Base-by-base conservation (phyloP, 2,113 vertebrate genomes). In the Monopterus albus region DNA sequence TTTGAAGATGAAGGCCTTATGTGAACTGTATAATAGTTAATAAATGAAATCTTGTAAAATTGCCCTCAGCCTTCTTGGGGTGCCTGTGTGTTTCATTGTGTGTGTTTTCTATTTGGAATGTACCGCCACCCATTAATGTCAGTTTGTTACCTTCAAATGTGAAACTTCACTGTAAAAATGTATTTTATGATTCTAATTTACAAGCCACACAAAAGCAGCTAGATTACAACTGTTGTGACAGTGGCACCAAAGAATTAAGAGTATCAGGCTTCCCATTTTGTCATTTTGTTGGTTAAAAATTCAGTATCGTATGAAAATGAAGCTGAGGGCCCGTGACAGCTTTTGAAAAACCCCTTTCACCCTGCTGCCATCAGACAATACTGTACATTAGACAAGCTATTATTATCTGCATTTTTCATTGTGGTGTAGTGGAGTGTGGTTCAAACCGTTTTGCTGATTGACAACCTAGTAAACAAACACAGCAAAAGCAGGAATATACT, bases 11-110 rank as follows among this genome's bases (percentile, higher is more conserved):
- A 95, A 94, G 94, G 95, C 95, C 95, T 95, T 95, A 95, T 93
- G 93, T 95, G 94, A 95, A 91, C 93, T 96, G 95, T 96, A 96
- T 92, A 91, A 96, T 96, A 96, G 95, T 95, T 95, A 96, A 96
- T 96, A 96, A 96, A 96, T 95, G 94, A 93, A 91, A 94, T 95
- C 95, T 95, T 95, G 94, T 95, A 94, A 94, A 94, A 92, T 82
- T 84, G 82, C 75, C 80, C 78, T 69, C 17, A 4, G 79, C 13
- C 36, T 53, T 57, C 43, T 51, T 53, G 59, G 78, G 49, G 15
- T 84, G 29, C n/a, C 14, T 80, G 51, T 72, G 39, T 61, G 59
- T 80, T 21, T 57, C 5, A 6, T 5, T 31, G 29, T 31, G 29
- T 35, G 49, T 28, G 65, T 39, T 69, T 26, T 50, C 45, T 15